Evolutionary conservation across 2,888 invertebrate genomes (phyloP).

Genomic region (Linnaemya tessellans): DNA sequence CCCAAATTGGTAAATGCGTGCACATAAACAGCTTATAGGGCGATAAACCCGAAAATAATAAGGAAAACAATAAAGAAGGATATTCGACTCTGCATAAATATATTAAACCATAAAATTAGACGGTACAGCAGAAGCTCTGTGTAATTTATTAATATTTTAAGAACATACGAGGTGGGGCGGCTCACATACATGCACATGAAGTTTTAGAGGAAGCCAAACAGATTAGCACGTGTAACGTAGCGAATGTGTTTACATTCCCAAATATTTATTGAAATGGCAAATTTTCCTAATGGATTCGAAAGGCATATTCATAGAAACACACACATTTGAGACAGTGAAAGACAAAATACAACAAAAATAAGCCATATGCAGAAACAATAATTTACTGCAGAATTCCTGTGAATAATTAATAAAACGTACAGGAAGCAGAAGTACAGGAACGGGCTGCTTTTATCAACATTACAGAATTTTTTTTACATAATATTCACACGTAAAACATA

Average conservation of each 20-base stretch:
- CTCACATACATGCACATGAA: too few relatives aligned
- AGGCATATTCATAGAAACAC: background rate
- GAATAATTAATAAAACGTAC: background rate
- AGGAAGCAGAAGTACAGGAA: too few relatives aligned
- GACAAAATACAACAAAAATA: background rate
- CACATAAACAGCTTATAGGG: background rate
- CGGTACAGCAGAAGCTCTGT: background rate
- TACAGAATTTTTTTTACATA: too few relatives aligned
- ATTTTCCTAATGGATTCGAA: background rate
- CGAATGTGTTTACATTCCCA: background rate
- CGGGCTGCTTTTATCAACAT: too few relatives aligned
- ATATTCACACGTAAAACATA: too few relatives aligned
- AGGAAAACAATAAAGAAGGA: background rate
- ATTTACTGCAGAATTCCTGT: background rate
- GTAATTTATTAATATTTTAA: background rate
- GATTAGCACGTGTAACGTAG: background rate
- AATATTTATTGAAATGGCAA: constrained; percentile 9
- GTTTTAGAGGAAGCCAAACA: background rate
- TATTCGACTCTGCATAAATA: too few relatives aligned
- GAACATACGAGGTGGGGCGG: too few relatives aligned
- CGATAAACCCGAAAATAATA: background rate
- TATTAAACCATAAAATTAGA: background rate
- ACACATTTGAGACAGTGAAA: background rate
- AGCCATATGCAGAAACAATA: background rate
- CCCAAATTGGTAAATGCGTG: background rate